These are phyloP conservation scores for Ceyx cyanopectus DNA, from an alignment of 2,113 vertebrate genomes.

Conservation along the genomic window DNA sequence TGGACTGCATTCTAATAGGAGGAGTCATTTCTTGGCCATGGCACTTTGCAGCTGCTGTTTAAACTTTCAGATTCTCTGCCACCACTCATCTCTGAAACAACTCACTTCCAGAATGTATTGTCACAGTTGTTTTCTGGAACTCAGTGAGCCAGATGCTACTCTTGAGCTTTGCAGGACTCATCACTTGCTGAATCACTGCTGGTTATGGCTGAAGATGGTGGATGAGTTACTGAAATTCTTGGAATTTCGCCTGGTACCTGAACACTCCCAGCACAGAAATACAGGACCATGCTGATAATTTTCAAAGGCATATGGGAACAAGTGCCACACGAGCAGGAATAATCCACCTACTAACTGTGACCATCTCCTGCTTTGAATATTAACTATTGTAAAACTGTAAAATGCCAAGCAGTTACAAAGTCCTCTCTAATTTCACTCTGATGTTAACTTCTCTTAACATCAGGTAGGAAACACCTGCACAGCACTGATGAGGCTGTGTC, in stretches of 20 bases:
- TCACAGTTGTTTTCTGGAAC: neutral
- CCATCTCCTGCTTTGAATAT: slow-evolving; percentile 26
- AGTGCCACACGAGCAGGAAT: neutral
- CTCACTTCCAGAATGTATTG: neutral
- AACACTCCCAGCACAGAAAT: neutral
- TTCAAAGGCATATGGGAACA: neutral
- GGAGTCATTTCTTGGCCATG: neutral
- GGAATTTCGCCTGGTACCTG: slow-evolving; percentile 4
- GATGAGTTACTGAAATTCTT: slow-evolving; percentile 17
- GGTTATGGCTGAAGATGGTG: neutral
- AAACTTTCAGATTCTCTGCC: neutral
- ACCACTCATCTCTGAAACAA: neutral
- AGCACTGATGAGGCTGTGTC: neutral
- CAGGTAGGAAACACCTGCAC: neutral
- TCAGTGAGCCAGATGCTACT: neutral
- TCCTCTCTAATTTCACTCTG: slow-evolving; percentile 25
- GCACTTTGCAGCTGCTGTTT: neutral
- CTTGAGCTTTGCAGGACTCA: neutral
- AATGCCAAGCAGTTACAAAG: neutral
- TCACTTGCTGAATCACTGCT: neutral
- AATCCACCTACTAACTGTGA: neutral
- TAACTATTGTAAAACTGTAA: slow-evolving; percentile 20
- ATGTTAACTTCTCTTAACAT: neutral
- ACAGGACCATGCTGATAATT: neutral
- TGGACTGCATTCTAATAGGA: neutral